These are phyloP conservation scores for Aplochiton taeniatus DNA, from an alignment of 2,797 vertebrate genomes.

Conservation along the genomic window DNA sequence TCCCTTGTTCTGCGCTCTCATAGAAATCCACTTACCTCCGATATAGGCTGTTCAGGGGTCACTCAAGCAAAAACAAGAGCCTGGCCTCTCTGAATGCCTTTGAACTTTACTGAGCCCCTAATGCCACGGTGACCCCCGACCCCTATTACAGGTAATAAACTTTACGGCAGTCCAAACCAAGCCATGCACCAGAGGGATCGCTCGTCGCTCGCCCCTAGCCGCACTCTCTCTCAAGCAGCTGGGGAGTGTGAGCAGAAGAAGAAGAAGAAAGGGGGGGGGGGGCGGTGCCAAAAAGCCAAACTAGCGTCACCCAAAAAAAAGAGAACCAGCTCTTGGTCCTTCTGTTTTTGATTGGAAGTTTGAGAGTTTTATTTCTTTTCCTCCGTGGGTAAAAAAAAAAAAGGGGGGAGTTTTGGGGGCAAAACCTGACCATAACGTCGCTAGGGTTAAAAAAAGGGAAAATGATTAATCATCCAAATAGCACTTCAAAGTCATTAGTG, in stretches of 20 bases:
- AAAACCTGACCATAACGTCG: constrained; percentile 48
- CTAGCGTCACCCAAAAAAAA: constrained; percentile 59
- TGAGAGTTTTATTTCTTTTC: neutral
- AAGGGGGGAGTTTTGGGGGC: constrained; percentile 4
- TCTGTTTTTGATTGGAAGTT: constrained; percentile 47
- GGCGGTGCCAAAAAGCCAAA: constrained; percentile 81
- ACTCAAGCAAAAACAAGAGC: constrained; percentile 88
- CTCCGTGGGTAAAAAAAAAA: neutral
- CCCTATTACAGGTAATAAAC: constrained; percentile 99
- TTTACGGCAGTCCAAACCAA: constrained; percentile 98
- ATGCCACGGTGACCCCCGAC: constrained; percentile 91
- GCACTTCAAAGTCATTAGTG: constrained; percentile 70
- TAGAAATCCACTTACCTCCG: constrained; percentile 78
- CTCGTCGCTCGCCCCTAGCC: constrained; percentile 70
- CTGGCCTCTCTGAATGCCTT: constrained; percentile 89
- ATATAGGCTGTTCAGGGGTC: constrained; percentile 84
- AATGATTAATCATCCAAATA: constrained; percentile 48
- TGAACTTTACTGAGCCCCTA: constrained; percentile 96
- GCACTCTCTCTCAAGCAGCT: constrained; percentile 62
- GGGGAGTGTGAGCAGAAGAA: constrained; percentile 56
- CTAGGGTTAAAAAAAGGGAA: constrained; percentile 32
- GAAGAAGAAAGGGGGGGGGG: constrained; percentile 30
- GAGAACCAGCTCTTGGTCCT: constrained; percentile 45
- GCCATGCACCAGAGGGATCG: constrained; percentile 90
- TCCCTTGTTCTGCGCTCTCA: constrained; percentile 65